Conservation (phyloP, 2,113 vertebrate species). For the Brachypteracias leptosomus region DNA sequence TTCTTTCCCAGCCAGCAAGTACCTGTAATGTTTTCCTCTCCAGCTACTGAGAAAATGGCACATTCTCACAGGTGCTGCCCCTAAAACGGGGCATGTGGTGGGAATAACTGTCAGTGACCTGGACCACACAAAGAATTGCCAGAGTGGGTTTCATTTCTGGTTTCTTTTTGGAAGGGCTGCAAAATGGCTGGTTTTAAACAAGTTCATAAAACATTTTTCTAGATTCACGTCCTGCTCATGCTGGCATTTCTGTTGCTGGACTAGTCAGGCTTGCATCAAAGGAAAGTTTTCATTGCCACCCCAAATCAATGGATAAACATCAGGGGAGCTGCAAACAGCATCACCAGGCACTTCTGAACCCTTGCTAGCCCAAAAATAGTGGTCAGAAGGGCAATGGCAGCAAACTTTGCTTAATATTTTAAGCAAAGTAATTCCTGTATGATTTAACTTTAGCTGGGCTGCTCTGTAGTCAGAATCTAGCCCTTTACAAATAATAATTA, state of each 20-base stretch:
- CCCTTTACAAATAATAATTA: constrained; percentile 35
- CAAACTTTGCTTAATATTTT: constrained; percentile 6
- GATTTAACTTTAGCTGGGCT: not conserved
- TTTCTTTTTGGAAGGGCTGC: not conserved
- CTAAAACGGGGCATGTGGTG: not conserved
- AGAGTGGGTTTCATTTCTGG: not conserved
- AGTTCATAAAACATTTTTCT: not conserved
- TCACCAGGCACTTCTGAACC: not conserved
- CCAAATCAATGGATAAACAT: not conserved
- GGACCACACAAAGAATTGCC: not conserved
- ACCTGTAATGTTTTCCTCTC: constrained; percentile 16
- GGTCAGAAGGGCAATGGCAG: constrained; percentile 5
- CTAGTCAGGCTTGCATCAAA: constrained; percentile 1
- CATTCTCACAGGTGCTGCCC: constrained; percentile 1
- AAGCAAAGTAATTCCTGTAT: not conserved
- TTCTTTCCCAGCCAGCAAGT: not conserved
- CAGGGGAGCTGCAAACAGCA: constrained; percentile 12
- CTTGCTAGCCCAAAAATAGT: not conserved
- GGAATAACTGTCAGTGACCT: not conserved
- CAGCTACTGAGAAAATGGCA: not conserved
- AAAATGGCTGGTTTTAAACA: not conserved
- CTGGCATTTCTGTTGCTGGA: not conserved
- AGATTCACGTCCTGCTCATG: not conserved
- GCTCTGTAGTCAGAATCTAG: not conserved
- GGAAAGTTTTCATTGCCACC: not conserved